These are phyloP conservation scores for Phoenicopterus ruber DNA, from an alignment of 2,113 vertebrate genomes.

Conservation along the genomic window DNA sequence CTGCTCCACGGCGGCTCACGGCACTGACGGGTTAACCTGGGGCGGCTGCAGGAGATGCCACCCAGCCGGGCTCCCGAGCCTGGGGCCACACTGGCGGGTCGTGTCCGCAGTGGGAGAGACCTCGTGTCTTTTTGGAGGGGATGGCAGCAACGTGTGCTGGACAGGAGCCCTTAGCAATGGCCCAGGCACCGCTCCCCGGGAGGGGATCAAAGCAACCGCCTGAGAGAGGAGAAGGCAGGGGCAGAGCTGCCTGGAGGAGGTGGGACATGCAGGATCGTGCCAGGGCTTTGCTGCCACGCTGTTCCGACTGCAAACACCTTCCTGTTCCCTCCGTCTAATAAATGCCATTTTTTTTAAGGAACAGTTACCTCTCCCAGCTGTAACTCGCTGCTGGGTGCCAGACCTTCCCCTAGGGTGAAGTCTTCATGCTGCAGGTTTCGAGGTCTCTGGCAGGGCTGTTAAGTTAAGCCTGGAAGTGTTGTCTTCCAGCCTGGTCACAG, in stretches of 20 bases:
- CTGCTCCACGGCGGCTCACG: background rate
- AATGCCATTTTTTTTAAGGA: accelerated
- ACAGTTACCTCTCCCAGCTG: background rate
- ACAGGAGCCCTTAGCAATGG: background rate
- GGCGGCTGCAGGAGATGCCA: background rate
- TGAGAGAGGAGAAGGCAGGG: background rate
- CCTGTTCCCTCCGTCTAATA: background rate
- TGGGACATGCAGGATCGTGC: background rate
- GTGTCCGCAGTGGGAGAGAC: background rate
- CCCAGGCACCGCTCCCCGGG: background rate
- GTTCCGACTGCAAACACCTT: background rate
- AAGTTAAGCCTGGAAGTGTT: background rate
- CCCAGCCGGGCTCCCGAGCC: background rate
- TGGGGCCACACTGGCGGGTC: accelerated
- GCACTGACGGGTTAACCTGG: accelerated
- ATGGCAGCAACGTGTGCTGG: accelerated
- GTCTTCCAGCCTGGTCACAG: background rate
- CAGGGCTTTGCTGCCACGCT: background rate
- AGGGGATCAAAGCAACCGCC: background rate
- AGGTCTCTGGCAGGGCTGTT: background rate
- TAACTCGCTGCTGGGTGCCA: background rate
- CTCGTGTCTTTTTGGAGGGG: background rate
- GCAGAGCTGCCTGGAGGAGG: background rate
- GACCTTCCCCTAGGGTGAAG: background rate
- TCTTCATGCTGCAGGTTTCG: background rate